Evolutionary conservation across 2,888 invertebrate species (phyloP).

Genomic region (Ernsta delagoae): DNA sequence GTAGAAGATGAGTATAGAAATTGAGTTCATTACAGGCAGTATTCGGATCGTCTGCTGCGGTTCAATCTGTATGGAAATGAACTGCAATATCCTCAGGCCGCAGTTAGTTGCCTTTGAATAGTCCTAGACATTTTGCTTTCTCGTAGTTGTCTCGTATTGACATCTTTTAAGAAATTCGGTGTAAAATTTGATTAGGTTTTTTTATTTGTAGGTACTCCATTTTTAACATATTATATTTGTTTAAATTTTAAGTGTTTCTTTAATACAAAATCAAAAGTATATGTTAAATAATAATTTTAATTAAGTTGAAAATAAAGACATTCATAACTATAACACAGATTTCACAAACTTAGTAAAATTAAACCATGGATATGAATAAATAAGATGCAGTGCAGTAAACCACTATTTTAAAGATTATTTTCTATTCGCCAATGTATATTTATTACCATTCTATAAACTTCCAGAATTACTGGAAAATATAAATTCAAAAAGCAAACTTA

Average conservation of each 20-base stretch:
- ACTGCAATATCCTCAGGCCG: conserved; percentile 51
- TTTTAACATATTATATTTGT: too few relatives aligned
- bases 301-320: too few relatives aligned
- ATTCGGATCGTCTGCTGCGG: conserved; percentile 54
- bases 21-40: conserved; percentile 58
- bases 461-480: conserved; percentile 24
- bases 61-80: conserved; percentile 80
- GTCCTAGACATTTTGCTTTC: conserved; percentile 48
- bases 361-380: too few relatives aligned
- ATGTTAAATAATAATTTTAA: too few relatives aligned
- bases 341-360: too few relatives aligned
- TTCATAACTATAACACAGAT: too few relatives aligned
- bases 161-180: background rate
- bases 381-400: too few relatives aligned
- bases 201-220: background rate
- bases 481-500: conserved; percentile 1
- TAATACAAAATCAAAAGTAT: too few relatives aligned
- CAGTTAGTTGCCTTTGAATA: conserved; percentile 48
- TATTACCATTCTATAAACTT: too few relatives aligned
- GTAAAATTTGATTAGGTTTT: background rate
- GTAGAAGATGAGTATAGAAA: conserved; percentile 29
- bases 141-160: conserved; percentile 39
- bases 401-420: too few relatives aligned
- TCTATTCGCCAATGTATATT: too few relatives aligned
- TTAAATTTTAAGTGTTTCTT: too few relatives aligned